Conservation (phyloP, 2,797 vertebrate genomes). For the Masticophis lateralis region DNA sequence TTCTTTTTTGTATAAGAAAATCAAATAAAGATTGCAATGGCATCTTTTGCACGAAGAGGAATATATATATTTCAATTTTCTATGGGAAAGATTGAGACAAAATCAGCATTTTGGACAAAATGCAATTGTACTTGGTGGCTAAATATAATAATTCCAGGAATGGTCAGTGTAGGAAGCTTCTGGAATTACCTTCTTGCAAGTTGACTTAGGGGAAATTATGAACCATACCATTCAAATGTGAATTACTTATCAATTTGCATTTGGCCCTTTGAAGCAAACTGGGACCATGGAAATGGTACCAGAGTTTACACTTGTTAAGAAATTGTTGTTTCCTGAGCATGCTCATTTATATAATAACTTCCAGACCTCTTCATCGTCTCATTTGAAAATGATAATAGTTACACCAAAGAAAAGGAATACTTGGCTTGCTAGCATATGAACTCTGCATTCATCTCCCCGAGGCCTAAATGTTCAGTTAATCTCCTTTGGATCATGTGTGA, state of each 20-base stretch:
- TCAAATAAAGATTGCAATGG: background rate
- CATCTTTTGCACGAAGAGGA: background rate
- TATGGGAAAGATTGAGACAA: background rate
- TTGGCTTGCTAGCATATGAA: background rate
- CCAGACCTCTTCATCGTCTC: background rate
- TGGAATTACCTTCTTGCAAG: background rate
- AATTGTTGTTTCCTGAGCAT: background rate
- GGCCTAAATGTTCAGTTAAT: background rate
- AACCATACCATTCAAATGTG: conserved; percentile 3
- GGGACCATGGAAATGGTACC: background rate
- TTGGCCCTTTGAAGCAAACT: conserved; percentile 11
- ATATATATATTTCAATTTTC: background rate
- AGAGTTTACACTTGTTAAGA: background rate
- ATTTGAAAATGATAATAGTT: background rate
- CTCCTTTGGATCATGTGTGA: background rate
- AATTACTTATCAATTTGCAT: conserved; percentile 20
- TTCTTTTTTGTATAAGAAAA: background rate
- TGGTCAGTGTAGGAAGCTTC: background rate
- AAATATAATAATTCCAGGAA: background rate
- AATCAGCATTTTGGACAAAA: background rate
- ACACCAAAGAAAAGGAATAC: background rate
- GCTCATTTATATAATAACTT: background rate
- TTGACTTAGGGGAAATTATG: background rate
- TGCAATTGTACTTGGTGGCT: background rate
- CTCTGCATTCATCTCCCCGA: background rate